Evolutionary conservation across 30 jellyfish, hydroid and myxozoan genomes (phyloP), one percentile per base, ranked within the genome.

Genomic region (Clytia hemisphaerica): DNA sequence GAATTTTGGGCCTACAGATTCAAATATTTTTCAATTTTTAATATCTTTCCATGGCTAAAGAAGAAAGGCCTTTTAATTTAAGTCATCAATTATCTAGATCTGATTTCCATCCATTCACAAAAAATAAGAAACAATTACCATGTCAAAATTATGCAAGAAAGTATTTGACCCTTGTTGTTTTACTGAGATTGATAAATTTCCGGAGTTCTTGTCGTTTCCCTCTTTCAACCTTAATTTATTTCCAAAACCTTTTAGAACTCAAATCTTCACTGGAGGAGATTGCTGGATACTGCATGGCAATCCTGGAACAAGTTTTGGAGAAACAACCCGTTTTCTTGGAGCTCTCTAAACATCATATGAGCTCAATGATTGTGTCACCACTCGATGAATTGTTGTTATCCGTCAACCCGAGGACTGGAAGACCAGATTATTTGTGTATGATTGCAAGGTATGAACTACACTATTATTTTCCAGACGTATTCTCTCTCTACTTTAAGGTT

Each of bases 401-500:
- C 45, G 74, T 87, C 83, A 87, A 87, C 58, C 97, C 97, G 22
- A 73, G 80, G 50, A 79, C 93, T 75, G 97, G 95, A 19, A 76
- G 63, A 48, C 95, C 94, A 12, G 97, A 87, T 74, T 87, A 87
- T 48, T 82, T 87, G 40, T 54, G 50, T 34, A 61, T 72, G 14
- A 74, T 87, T 21, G 77, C 90, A 50, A 87, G 94, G 97, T 87
- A 85, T 22, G 22, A 7, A 32, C 9, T 30, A 25, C 0, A 53
- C 0, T 14, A 10, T 53, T 42, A 12, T 42, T 0, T 12, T 21
- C 54, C 19, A 12, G 14, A 12, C 54, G 14, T 42, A 12, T 12
- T 21, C 54, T 42, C 19, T 16, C 28, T 25, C 78, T 38, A 30
- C 31, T 47, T 10, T 37, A 14, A 12, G 22, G 0, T n/a, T n/a